These are phyloP conservation scores for Naso thynnoides DNA, from an alignment of 2,797 vertebrate species.

Conservation along the genomic window DNA sequence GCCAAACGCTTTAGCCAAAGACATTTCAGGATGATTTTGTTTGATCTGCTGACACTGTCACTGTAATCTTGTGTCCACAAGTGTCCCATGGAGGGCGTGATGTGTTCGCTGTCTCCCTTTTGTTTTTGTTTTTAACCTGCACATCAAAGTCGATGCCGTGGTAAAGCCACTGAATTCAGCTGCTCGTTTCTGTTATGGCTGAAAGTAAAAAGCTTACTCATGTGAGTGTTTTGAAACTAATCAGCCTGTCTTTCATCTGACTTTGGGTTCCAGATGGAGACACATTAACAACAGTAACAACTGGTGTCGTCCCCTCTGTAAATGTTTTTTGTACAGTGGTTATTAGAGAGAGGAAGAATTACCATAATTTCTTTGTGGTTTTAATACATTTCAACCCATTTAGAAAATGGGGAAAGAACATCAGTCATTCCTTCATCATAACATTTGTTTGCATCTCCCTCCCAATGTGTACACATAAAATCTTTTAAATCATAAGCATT, in stretches of 20 bases:
- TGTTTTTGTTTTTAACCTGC: conserved; percentile 9
- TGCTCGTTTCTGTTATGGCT: conserved; percentile 29
- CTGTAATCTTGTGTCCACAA: conserved; percentile 29
- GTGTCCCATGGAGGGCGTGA: conserved; percentile 15
- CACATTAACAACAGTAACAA: conserved; percentile 1
- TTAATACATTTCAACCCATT: conserved; percentile 33
- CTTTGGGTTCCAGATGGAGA: conserved; percentile 17
- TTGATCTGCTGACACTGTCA: conserved; percentile 41
- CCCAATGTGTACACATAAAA: conserved; percentile 37
- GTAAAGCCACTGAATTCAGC: conserved; percentile 45
- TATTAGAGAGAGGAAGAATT: conserved; percentile 28
- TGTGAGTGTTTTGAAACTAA: conserved; percentile 12
- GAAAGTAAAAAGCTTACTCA: neutral
- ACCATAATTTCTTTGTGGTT: conserved; percentile 14
- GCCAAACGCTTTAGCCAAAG: conserved; percentile 84
- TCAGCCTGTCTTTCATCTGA: conserved; percentile 22
- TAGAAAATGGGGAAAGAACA: conserved; percentile 14
- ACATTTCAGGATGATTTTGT: conserved; percentile 65
- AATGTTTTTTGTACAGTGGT: conserved; percentile 21
- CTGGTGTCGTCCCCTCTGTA: neutral
- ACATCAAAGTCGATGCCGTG: neutral
- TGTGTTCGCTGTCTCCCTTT: neutral
- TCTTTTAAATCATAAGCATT: conserved; percentile 47
- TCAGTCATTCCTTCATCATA: conserved; percentile 36
- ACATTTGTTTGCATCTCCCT: conserved; percentile 24